A percentile compares a stretch with the other conserved stretches of the same genome.
Evolutionary conservation across 1,140 invertebrate genomes (phyloP).

Genomic region (Mesaphorura yosii): DNA sequence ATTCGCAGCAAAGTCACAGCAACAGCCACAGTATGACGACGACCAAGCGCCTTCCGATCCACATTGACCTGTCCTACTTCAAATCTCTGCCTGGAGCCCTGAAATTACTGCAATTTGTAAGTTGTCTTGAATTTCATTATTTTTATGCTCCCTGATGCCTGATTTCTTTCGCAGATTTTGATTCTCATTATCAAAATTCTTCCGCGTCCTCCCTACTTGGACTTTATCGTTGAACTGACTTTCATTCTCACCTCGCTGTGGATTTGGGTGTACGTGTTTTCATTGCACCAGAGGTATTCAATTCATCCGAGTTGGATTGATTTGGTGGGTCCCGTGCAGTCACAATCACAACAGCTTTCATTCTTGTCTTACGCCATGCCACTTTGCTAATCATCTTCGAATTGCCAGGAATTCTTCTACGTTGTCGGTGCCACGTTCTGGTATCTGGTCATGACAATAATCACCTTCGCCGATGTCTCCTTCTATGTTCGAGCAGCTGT

Average conservation of each 20-base stretch:
- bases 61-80: slow-evolving; percentile 33
- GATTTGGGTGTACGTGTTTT: slow-evolving; percentile 64
- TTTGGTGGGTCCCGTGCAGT: background rate
- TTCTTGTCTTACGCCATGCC: background rate
- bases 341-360: background rate
- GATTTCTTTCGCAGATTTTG: background rate
- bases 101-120: slow-evolving; percentile 42
- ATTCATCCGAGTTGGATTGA: slow-evolving; percentile 46
- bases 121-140: no score
- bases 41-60: background rate
- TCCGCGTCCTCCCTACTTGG: background rate
- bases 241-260: slow-evolving; percentile 72
- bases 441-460: no score
- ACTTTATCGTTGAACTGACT: slow-evolving; percentile 37
- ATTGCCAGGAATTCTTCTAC: background rate
- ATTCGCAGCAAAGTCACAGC: no score
- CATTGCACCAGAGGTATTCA: slow-evolving; percentile 62
- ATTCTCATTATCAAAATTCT: background rate
- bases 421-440: no score
- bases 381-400: background rate
- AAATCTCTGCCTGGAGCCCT: slow-evolving; percentile 41
- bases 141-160: no score
- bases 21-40: no score
- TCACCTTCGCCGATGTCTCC: no score
- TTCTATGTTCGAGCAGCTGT: no score